A percentile compares a stretch with the other conserved stretches of the same genome.
Conservation (phyloP, 2,797 vertebrate species). For the Antrozous pallidus region DNA sequence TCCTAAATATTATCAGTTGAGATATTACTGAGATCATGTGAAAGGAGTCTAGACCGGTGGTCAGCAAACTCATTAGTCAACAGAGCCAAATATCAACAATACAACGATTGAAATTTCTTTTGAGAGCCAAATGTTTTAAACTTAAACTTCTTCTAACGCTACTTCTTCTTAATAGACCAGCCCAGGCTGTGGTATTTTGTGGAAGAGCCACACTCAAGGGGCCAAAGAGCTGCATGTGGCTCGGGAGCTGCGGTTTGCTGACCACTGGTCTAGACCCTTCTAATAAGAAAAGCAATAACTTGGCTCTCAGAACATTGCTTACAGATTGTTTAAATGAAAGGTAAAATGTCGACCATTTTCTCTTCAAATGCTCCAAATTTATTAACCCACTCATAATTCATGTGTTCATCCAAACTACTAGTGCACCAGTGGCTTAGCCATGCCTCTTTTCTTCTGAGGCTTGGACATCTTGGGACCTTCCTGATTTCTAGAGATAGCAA, state of each 20-base stretch:
- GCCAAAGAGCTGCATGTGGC: too few species aligned
- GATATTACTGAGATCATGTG: background rate
- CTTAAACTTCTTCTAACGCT: too few species aligned
- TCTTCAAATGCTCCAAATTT: background rate
- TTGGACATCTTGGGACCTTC: background rate
- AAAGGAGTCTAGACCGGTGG: background rate
- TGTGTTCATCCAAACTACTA: background rate
- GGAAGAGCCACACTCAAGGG: too few species aligned
- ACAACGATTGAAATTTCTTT: too few species aligned
- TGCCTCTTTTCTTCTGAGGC: background rate
- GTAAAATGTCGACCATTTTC: background rate
- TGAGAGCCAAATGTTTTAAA: too few species aligned
- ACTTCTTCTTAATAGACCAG: too few species aligned
- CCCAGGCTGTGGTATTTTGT: too few species aligned
- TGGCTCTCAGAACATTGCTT: constrained; percentile 30
- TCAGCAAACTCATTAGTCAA: too few species aligned
- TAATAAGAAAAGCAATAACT: constrained; percentile 33
- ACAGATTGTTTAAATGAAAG: background rate
- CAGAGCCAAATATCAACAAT: too few species aligned
- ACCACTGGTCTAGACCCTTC: background rate
- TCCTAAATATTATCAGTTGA: background rate
- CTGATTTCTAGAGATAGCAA: background rate
- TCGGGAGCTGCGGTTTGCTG: too few species aligned
- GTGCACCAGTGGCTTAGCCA: background rate
- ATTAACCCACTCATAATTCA: background rate